phyloP scores from a whole-genome alignment of 2,113 vertebrate species.

The Myiagra hebetior region DNA sequence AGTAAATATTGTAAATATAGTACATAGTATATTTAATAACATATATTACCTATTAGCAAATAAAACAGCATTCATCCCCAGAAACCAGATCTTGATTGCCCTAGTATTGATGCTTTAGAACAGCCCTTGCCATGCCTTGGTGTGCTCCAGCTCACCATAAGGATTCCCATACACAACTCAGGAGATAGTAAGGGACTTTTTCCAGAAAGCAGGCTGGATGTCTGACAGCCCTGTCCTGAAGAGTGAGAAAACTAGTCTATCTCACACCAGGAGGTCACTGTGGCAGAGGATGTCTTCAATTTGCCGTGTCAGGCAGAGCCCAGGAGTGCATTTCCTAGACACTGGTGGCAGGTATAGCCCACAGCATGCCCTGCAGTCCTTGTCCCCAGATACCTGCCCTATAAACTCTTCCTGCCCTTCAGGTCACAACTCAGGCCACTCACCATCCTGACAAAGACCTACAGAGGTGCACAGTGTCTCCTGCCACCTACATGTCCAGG shows the following conservation, averaged over 20 bases:
- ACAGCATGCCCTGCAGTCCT: rapidly evolving
- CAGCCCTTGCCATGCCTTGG: not conserved
- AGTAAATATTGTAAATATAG: not conserved
- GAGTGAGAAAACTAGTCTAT: not conserved
- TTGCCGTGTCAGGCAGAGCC: not conserved
- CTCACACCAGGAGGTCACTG: not conserved
- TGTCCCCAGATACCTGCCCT: not conserved
- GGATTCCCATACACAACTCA: not conserved
- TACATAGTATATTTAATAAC: not conserved
- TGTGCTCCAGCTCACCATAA: not conserved
- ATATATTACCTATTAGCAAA: not conserved
- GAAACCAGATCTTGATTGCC: not conserved
- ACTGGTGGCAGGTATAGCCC: not conserved
- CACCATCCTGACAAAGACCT: not conserved
- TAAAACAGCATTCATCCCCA: not conserved
- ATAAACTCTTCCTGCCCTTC: not conserved
- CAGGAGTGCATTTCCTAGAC: not conserved
- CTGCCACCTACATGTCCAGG: not conserved
- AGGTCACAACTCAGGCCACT: not conserved
- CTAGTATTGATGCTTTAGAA: not conserved
- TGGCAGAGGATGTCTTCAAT: not conserved
- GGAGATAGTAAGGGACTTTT: not conserved
- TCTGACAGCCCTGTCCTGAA: not conserved
- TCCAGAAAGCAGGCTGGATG: not conserved
- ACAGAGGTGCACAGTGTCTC: not conserved